These are phyloP conservation scores for Drosophila prosaltans DNA, from an alignment of 1,140 invertebrate species.

Conservation along the genomic window DNA sequence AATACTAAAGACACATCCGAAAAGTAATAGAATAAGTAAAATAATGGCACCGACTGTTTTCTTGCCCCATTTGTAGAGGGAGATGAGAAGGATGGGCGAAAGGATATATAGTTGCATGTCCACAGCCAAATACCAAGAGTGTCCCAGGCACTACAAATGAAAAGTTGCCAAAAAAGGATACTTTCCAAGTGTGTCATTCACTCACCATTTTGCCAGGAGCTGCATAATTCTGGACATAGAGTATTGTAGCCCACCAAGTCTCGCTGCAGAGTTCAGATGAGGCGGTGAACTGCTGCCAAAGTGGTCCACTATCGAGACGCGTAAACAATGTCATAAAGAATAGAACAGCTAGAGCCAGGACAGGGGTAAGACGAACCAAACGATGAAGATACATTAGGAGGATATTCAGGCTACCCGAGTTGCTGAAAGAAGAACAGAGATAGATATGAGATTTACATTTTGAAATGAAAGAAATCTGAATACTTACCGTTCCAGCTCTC, in stretches of 20 bases:
- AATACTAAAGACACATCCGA: constrained; percentile 65
- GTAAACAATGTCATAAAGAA: constrained; percentile 65
- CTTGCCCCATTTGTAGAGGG: constrained; percentile 86
- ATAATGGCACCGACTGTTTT: constrained; percentile 48
- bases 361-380: constrained; percentile 70
- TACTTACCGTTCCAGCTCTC: constrained; percentile 85
- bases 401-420: constrained; percentile 56
- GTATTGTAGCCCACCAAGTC: constrained; percentile 76
- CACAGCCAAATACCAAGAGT: constrained; percentile 94
- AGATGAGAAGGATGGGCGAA: constrained; percentile 89
- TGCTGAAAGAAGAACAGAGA: constrained; percentile 12
- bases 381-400: constrained; percentile 79
- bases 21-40: constrained; percentile 51
- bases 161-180: no score
- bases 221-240: constrained; percentile 78
- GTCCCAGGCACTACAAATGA: constrained; percentile 85
- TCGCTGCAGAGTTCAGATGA: constrained; percentile 51
- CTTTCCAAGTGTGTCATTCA: neutral
- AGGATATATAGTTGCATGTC: constrained; percentile 93
- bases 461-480: neutral
- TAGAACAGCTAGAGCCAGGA: constrained; percentile 66
- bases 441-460: neutral
- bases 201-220: constrained; percentile 71
- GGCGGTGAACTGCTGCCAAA: constrained; percentile 66
- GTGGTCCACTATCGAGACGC: constrained; percentile 65